phyloP scores from a whole-genome alignment of 2,113 vertebrate genomes.

The Heloderma charlesbogerti region DNA sequence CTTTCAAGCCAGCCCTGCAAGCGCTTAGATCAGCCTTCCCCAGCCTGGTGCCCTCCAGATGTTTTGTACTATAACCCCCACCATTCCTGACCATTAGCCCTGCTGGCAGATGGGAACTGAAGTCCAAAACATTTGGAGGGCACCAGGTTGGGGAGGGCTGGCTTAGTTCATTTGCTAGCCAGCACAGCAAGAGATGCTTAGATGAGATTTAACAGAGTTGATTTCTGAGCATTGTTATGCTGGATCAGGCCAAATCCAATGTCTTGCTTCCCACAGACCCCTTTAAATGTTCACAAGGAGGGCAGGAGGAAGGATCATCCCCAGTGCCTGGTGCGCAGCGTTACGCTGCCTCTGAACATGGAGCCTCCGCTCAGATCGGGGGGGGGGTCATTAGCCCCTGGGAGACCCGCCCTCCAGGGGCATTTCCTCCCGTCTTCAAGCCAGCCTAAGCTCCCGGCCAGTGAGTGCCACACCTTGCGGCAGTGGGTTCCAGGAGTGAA shows the following conservation, averaged over 20 bases:
- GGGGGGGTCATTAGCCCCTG: no score
- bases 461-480: neutral
- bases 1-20: neutral
- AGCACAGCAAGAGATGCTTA: neutral
- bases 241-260: no score
- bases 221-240: neutral
- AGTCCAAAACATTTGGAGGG: no score
- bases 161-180: neutral
- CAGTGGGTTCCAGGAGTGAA: neutral
- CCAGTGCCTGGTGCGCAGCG: neutral
- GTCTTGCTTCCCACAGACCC: neutral
- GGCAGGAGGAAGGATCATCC: neutral
- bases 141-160: no score
- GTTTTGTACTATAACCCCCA: no score
- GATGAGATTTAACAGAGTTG: neutral
- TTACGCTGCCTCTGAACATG: no score
- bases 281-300: neutral
- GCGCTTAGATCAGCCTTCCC: neutral
- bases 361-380: no score
- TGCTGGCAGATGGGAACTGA: no score
- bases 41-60: no score
- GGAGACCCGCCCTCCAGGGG: no score
- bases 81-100: no score
- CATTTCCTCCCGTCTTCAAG: no score
- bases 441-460: neutral